Conservation (phyloP, 2,888 invertebrate genomes). For the Agriopis aurantiaria region DNA sequence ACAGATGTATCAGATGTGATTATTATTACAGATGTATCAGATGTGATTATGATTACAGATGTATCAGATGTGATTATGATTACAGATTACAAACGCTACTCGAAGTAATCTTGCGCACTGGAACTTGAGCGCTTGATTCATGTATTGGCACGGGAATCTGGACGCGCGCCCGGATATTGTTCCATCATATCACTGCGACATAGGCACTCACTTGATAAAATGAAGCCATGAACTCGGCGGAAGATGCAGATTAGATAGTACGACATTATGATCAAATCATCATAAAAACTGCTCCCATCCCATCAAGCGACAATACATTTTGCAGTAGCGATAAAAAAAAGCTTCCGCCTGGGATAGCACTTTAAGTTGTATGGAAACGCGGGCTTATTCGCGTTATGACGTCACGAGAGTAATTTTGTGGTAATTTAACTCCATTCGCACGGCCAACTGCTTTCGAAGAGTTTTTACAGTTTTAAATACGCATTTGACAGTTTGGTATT, state of each 20-base stretch:
- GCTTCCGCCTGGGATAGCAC: too few species aligned
- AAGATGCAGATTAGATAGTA: constrained; percentile 32
- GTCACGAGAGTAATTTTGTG: too few species aligned
- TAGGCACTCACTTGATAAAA: not conserved
- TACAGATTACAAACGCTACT: constrained; percentile 3
- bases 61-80: not conserved
- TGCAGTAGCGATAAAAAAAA: not conserved
- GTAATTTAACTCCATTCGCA: too few species aligned
- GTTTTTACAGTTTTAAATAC: too few species aligned
- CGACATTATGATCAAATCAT: constrained; percentile 16
- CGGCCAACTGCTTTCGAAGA: too few species aligned
- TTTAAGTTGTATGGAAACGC: too few species aligned
- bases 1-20: too few species aligned
- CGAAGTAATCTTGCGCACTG: constrained; percentile 38
- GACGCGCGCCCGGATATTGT: constrained; percentile 69
- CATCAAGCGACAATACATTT: constrained; percentile 5
- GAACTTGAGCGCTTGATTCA: constrained; percentile 54
- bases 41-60: too few species aligned
- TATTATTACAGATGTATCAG: too few species aligned
- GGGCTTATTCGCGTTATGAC: too few species aligned
- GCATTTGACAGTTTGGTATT: too few species aligned
- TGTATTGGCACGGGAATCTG: constrained; percentile 66
- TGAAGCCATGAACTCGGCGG: constrained; percentile 24
- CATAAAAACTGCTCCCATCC: constrained; percentile 6
- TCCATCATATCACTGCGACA: constrained; percentile 42